Percentiles rank a stretch among this genome's conserved stretches.
Evolutionary conservation across 2,888 invertebrate genomes (phyloP).

Genomic region (Pyrrhia umbra): DNA sequence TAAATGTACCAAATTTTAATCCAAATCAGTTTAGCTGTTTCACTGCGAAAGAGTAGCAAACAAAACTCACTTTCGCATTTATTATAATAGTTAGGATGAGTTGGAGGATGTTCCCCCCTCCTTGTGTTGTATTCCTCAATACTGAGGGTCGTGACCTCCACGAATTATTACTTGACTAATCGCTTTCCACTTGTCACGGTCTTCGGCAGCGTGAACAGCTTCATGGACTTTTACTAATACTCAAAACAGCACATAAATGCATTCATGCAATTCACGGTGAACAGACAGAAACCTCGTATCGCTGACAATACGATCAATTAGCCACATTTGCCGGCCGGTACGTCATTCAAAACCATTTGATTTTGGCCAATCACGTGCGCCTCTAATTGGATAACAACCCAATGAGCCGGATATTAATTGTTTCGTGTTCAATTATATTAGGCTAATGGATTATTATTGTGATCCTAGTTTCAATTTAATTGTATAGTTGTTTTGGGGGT

Average conservation of each 20-base stretch:
- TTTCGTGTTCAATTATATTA: constrained; percentile 38
- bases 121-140: too few relatives aligned
- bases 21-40: too few relatives aligned
- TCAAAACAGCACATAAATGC: background rate
- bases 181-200: too few relatives aligned
- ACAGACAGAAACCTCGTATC: constrained; percentile 30
- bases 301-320: constrained; percentile 54
- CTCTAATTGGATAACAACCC: constrained; percentile 36
- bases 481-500: background rate
- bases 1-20: too few relatives aligned
- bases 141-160: too few relatives aligned
- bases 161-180: too few relatives aligned
- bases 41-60: too few relatives aligned
- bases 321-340: constrained; percentile 26
- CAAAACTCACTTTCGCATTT: too few relatives aligned
- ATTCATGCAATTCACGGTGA: constrained; percentile 15
- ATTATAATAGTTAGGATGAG: too few relatives aligned
- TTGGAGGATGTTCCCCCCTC: too few relatives aligned
- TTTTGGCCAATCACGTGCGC: constrained; percentile 47
- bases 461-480: constrained; percentile 29
- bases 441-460: constrained; percentile 22
- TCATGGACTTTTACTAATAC: too few relatives aligned
- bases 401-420: constrained; percentile 39
- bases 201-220: too few relatives aligned
- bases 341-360: constrained; percentile 46